Base-by-base conservation (phyloP, 2,113 vertebrate genomes). In the Nothoprocta pentlandii region DNA sequence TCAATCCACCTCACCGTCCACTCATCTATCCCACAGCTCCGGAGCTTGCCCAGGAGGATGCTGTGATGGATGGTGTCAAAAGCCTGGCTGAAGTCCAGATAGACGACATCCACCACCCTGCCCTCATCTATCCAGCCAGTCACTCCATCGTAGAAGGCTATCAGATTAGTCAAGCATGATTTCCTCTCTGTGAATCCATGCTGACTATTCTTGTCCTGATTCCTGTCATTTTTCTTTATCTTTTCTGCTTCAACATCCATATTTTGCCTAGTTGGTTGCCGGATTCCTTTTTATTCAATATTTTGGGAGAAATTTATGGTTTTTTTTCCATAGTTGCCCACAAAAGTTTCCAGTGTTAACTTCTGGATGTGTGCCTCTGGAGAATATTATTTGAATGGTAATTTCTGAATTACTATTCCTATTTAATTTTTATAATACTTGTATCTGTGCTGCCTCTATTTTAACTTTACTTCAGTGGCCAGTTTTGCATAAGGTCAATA, bases 401-500 rank as follows among this genome's bases (percentile, higher is more conserved):
- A 15, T 26, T 91, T 80, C 51, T 32, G 78, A 51, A 73, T 44
- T 76, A 46, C 10, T 14, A 34, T n/a, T 89, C 12, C 7, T 42
- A 70, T 36, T 78, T 86, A 9, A 36, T 71, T 75, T 71, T 86
- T 56, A 17, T 41, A 34, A 51, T 61, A 22, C 9, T 32, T 75
- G 10, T 17, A 78, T 58, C 20, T 1, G 0, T 58, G 22, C 75
- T 53, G 68, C 20, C 20, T 74, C 11, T 34, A 28, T 30, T 80
- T 56, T 54, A 51, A 75, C 78, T 81, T 85, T 54, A 83, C 12
- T 63, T 82, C 74, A 77, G 17, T 69, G 78, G 16, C 13, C 76
- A 89, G 19, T 66, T 93, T 68, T 80, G 41, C 26, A 53, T 85
- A 94, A 91, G 71, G 61, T 15, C 76, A 95, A 92, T 26, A 96